A percentile compares a stretch with the other conserved stretches of the same genome.
Evolutionary conservation across 2,113 vertebrate species (phyloP).

Genomic region (Reinhardtius hippoglossoides): DNA sequence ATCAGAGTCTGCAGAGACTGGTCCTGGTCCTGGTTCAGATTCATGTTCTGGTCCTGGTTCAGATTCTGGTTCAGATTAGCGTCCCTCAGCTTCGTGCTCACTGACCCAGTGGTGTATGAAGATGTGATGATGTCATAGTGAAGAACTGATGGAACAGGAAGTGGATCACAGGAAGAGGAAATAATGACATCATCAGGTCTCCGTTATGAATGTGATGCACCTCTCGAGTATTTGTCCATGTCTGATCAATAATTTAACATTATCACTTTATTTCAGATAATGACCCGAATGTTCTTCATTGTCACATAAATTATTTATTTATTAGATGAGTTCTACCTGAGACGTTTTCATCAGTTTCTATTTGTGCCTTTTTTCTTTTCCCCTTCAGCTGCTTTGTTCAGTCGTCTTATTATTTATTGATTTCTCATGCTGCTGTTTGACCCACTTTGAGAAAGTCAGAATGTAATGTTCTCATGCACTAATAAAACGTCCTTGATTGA

Average conservation of each 20-base stretch:
- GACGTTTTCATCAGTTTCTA: background rate
- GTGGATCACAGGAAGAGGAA: background rate
- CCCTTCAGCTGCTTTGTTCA: background rate
- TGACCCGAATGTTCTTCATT: background rate
- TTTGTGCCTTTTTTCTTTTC: conserved; percentile 36
- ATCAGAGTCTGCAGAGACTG: background rate
- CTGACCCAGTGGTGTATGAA: background rate
- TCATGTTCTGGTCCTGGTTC: conserved; percentile 1
- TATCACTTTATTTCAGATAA: too few species aligned
- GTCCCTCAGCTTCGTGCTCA: background rate
- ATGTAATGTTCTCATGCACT: too few species aligned
- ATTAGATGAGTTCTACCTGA: background rate
- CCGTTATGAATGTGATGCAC: background rate
- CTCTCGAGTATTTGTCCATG: too few species aligned
- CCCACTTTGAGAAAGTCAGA: background rate
- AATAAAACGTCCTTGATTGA: background rate
- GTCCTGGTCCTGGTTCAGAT: conserved; percentile 6
- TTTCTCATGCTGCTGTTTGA: conserved; percentile 18
- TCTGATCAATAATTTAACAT: background rate
- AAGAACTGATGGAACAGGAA: too few species aligned
- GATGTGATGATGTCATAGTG: background rate
- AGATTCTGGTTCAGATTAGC: background rate
- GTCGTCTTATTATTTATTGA: conserved; percentile 22
- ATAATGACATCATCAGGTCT: background rate
- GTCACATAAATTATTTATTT: background rate